Evolutionary conservation across 2,888 invertebrate species (phyloP).

Genomic region (Clitarchus hookeri): DNA sequence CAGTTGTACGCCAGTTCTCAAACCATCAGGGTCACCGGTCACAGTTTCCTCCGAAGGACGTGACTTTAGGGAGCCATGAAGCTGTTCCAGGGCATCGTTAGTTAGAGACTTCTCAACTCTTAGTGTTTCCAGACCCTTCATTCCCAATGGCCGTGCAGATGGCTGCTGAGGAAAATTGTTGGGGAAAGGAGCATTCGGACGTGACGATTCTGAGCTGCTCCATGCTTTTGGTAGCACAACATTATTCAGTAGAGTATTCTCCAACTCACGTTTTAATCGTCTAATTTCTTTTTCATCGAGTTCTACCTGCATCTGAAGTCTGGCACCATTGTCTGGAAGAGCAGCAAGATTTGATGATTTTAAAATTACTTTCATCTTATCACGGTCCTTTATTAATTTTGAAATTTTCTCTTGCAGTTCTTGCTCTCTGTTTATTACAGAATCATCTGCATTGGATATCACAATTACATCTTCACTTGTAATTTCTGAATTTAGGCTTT

Average conservation of each 20-base stretch:
- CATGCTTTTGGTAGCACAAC: neutral
- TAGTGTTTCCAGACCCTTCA: constrained; percentile 66
- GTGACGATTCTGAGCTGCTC: neutral
- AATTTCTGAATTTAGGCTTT: neutral
- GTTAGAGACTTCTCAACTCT: constrained; percentile 71
- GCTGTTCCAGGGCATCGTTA: constrained; percentile 69
- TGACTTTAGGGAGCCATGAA: constrained; percentile 71
- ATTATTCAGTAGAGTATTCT: neutral
- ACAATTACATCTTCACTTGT: neutral
- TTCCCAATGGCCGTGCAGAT: neutral
- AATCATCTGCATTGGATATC: neutral
- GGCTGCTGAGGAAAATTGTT: neutral
- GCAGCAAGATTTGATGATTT: constrained; percentile 26
- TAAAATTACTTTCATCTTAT: constrained; percentile 24
- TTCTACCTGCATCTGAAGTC: constrained; percentile 16
- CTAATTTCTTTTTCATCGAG: constrained; percentile 1
- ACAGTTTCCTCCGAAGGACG: constrained; percentile 66
- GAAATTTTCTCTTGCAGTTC: constrained; percentile 15
- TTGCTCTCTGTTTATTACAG: neutral
- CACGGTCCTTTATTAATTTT: constrained; percentile 16
- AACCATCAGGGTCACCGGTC: constrained; percentile 64
- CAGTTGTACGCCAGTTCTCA: constrained; percentile 62
- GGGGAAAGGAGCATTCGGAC: neutral
- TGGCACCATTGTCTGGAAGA: constrained; percentile 25
- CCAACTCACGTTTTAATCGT: neutral